phyloP scores from a whole-genome alignment of 2,888 invertebrate genomes.

The Pristionchus fissidentatus region DNA sequence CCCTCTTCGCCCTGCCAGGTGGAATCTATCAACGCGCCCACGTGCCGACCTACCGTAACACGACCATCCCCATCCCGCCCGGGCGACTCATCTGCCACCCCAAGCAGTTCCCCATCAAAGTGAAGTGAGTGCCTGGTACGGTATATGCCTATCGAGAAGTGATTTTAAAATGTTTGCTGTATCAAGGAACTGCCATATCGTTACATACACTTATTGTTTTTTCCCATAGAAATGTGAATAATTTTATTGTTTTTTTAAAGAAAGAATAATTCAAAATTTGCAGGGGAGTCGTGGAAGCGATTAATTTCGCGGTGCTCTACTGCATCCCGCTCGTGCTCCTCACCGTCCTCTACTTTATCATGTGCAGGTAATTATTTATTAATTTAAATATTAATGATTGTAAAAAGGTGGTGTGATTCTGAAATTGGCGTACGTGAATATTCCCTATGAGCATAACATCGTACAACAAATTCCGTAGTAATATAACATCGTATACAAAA shows the following conservation, averaged over 20 bases:
- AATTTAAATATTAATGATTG: not conserved
- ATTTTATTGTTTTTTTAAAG: conserved; percentile 59
- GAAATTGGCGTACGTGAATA: not conserved
- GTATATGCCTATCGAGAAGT: too few relatives aligned
- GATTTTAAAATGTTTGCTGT: too few relatives aligned
- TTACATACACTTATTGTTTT: conserved; percentile 48
- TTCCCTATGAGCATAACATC: too few relatives aligned
- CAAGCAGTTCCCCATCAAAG: too few relatives aligned
- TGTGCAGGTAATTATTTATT: conserved; percentile 52
- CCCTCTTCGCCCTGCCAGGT: conserved; percentile 61
- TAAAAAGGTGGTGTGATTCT: not conserved
- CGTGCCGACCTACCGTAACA: too few relatives aligned
- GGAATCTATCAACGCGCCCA: conserved; percentile 56
- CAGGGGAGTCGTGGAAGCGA: not conserved
- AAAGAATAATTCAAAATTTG: conserved; percentile 45
- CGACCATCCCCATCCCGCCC: too few relatives aligned
- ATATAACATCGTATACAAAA: not conserved
- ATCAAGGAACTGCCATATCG: too few relatives aligned
- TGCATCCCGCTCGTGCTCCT: conserved; percentile 65
- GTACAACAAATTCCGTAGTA: not conserved
- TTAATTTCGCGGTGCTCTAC: conserved; percentile 60
- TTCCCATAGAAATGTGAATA: conserved; percentile 47
- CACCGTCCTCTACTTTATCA: conserved; percentile 64
- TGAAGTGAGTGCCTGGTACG: too few relatives aligned
- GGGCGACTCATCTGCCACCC: too few relatives aligned